Base-by-base conservation (phyloP, 2,888 invertebrate genomes). In the Crematogaster levior region DNA sequence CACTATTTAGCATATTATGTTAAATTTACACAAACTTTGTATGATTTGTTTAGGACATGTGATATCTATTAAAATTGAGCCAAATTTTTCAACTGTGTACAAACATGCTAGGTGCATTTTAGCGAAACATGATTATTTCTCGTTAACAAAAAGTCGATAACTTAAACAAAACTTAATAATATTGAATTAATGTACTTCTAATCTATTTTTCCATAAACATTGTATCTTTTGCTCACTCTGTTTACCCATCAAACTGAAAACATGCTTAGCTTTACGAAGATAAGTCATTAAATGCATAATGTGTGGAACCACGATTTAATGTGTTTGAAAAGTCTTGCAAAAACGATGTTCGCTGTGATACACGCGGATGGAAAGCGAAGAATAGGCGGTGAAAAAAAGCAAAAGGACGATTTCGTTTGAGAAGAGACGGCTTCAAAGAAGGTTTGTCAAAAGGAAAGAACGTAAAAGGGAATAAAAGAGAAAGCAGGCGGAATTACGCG, bases 381-480 rank as follows among this genome's bases (percentile, higher is more conserved):
- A 85, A 82, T 61, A 68, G 73, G 18, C 27, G 18, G 61, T 56
- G 24, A 58, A 75, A 56, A 81, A 56, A 83, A 40, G 48, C 37
- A 61, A 58, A 63, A 68, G 61, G 46, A 65, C 74, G 65, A 75
- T 5, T 51, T 75, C 75, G 65, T 75, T 75, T 75, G 75, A 60
- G 40, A 53, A 79, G 70, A 40, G 51, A 56, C 53, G 68, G 73
- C 27, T 51, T 84, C 84, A 86, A 85, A 85, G 86, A 74, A 83
- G 43, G 85, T 46, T 73, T 70, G 70, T 43, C 75, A 72, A 87
- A 85, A 87, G 82, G 73, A 83, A 74, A 77, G 82, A 75, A 68
- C 70, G 85, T 81, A 81, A 84, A 84, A 83, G 83, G 81, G 79
- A 82, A 85, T 85, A 85, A 86, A 85, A 86, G 73, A 66, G 83